Base-by-base conservation (phyloP, 2,113 vertebrate species). In the Capricornis sumatraensis region DNA sequence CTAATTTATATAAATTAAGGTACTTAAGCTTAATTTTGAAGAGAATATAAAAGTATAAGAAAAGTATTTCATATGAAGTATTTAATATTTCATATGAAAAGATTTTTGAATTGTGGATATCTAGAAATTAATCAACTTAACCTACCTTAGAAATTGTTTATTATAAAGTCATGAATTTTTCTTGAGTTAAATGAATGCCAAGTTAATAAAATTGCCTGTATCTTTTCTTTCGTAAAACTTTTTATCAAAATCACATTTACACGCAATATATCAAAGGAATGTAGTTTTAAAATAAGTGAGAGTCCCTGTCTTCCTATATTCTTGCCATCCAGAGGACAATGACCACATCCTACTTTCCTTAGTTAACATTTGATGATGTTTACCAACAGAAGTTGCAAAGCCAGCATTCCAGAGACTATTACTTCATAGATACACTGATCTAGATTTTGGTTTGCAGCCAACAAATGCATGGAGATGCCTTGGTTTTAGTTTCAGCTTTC, bases 151-250 rank as follows among this genome's bases (percentile, higher is more conserved):
- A 62, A 57, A 93, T 87, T 94, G 33, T 76, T 3, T 83, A 74
- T 93, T 71, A 87, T 16, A 91, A 89, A 74, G 64, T 94, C 76
- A 96, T 97, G 62, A 87, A 87, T 87, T 95, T 97, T 96, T 95
- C 88, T 95, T 95, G 79, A 83, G 28, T 27, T 67, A 93, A 96
- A 90, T 53, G 64, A 94, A 83, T 79, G 50, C 3, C 67, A 96
- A 83, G 40, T 97, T 92, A 94, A 96, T 76, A 71, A 95, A 60
- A 2, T 85, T 6, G 7, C 1, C 47, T 71, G 3, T 43, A 85
- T 36, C 62, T 94, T 79, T 84, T 85, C 16, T 57, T 74, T 62
- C 27, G 27, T 92, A 8, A 88, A 97, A 45, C 86, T 94, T 23
- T n/a, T 64, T 74, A 95, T 84, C 53, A 85, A 97, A 93, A 89